Evolutionary conservation across 35 echinoderm and acorn worm species (phyloP).

Genomic region (Ophiothrix spiculata): DNA sequence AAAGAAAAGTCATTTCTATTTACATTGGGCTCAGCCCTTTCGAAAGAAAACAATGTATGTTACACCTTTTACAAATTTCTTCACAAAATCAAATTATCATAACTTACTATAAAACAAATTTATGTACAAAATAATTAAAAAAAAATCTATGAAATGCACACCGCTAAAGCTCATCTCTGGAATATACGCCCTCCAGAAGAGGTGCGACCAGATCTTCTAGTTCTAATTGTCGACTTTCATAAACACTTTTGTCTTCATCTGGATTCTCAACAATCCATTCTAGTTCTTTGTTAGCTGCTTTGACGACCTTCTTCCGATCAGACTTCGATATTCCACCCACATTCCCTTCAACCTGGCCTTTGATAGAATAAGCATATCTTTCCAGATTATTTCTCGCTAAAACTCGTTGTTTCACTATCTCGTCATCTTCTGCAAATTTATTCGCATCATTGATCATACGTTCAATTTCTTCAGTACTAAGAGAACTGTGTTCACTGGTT

Average conservation of each 20-base stretch:
- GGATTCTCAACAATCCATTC: neutral
- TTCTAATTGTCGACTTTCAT: neutral
- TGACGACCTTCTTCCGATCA: neutral
- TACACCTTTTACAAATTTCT: no score
- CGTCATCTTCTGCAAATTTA: conserved; percentile 65
- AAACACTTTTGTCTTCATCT: neutral
- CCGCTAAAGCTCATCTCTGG: neutral
- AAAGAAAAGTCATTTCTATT: no score
- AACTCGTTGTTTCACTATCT: conserved; percentile 54
- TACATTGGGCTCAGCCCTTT: no score
- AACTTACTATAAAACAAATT: no score
- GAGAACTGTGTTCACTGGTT: conserved; percentile 61
- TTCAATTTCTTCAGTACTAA: conserved; percentile 59
- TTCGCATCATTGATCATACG: conserved; percentile 66
- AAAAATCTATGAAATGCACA: no score
- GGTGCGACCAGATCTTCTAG: neutral
- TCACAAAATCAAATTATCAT: no score
- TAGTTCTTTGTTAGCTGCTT: neutral
- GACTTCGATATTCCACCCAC: neutral
- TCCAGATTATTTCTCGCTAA: conserved; percentile 62
- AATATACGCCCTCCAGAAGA: neutral
- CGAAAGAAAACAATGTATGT: no score
- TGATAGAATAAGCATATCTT: conserved; percentile 57
- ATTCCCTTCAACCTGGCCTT: conserved; percentile 58
- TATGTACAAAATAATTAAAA: no score